phyloP scores from a whole-genome alignment of 2,113 vertebrate genomes.

The Laticauda colubrina region DNA sequence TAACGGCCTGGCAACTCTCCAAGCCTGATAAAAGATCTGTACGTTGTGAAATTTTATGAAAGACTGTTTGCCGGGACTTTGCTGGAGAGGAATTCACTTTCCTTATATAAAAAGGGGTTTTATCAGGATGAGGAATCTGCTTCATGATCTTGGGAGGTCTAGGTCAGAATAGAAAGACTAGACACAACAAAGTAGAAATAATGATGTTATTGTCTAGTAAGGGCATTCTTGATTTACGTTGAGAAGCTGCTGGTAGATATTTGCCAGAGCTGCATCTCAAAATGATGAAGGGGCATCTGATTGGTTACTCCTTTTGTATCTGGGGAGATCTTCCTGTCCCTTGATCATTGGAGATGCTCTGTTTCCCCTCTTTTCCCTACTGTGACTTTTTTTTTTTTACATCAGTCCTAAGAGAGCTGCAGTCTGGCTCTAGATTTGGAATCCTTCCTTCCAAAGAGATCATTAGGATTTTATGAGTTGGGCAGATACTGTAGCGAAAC shows the following conservation, averaged over 20 bases:
- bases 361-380: neutral
- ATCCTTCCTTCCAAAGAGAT: neutral
- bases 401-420: neutral
- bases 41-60: too few relatives aligned
- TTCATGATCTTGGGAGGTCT: too few relatives aligned
- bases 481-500: neutral
- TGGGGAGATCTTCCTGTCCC: neutral
- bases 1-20: too few relatives aligned
- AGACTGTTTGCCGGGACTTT: too few relatives aligned
- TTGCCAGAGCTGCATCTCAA: neutral
- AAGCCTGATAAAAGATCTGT: too few relatives aligned
- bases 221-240: neutral
- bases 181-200: neutral
- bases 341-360: neutral
- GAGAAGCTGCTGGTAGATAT: neutral
- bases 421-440: neutral
- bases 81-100: too few relatives aligned
- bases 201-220: neutral
- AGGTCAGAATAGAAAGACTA: neutral
- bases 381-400: neutral
- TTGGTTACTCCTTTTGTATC: neutral
- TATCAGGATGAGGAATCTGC: too few relatives aligned
- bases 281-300: neutral
- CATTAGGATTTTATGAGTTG: neutral
- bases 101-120: too few relatives aligned